These are phyloP conservation scores for Lumbricus terrestris DNA, from an alignment of 2,888 invertebrate species.

Conservation along the genomic window DNA sequence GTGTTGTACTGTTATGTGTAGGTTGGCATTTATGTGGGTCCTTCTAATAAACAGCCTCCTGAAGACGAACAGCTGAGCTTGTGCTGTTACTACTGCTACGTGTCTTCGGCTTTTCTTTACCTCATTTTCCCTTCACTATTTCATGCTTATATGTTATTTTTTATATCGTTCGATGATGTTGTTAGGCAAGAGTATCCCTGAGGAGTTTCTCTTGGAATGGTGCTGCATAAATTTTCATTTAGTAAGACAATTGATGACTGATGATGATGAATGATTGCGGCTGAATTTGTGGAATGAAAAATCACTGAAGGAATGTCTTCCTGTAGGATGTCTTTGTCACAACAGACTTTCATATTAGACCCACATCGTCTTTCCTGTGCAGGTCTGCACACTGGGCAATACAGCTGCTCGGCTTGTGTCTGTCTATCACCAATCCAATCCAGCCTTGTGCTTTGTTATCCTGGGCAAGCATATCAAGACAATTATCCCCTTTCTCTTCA, in stretches of 20 bases:
- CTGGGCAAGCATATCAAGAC: too few species aligned
- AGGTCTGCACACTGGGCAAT: too few species aligned
- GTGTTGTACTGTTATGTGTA: background rate
- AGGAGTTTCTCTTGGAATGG: background rate
- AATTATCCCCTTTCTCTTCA: too few species aligned
- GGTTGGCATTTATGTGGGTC: background rate
- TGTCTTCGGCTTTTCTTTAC: background rate
- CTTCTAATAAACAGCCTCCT: background rate
- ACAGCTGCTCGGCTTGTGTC: too few species aligned
- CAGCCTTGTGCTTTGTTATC: too few species aligned
- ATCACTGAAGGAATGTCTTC: background rate
- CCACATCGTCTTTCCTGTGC: too few species aligned
- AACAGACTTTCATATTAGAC: background rate
- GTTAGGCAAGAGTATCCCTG: background rate
- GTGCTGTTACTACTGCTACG: too few species aligned
- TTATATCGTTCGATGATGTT: background rate
- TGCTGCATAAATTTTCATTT: background rate
- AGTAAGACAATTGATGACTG: background rate
- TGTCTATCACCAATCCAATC: too few species aligned
- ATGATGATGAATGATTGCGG: too few species aligned
- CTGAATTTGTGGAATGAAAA: background rate
- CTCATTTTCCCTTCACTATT: background rate
- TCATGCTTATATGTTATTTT: background rate
- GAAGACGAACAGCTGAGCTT: background rate
- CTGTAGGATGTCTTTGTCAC: background rate